Percentiles rank a stretch among this genome's conserved stretches.
These are phyloP conservation scores for Lindbergichthys nudifrons DNA, from an alignment of 2,797 vertebrate species.

Conservation along the genomic window DNA sequence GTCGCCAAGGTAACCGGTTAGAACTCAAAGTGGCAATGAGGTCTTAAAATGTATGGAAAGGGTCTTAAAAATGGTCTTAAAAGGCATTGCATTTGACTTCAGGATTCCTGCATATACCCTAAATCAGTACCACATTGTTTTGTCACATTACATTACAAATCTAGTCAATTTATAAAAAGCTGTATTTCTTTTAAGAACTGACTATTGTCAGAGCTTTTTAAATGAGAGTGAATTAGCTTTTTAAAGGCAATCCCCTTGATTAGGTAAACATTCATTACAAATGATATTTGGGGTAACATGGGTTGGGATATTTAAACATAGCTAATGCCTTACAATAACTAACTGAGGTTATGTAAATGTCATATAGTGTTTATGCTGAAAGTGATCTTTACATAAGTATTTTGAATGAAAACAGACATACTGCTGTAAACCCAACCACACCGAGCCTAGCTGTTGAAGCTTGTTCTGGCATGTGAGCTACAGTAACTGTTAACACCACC, in stretches of 20 bases:
- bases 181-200: not conserved
- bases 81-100: no score
- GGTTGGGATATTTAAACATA: slow-evolving; percentile 1
- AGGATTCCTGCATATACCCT: no score
- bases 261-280: slow-evolving; percentile 13
- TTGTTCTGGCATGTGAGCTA: slow-evolving; percentile 24
- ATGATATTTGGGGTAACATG: not conserved
- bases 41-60: no score
- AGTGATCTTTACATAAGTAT: slow-evolving; percentile 7
- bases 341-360: not conserved
- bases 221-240: not conserved
- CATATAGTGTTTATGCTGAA: slow-evolving; percentile 18
- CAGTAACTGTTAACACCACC: slow-evolving; percentile 17
- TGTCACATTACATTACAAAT: not conserved
- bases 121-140: not conserved
- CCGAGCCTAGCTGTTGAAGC: slow-evolving; percentile 14
- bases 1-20: no score
- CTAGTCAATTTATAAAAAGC: not conserved
- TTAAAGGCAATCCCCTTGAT: not conserved
- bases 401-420: slow-evolving; percentile 30
- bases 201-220: not conserved
- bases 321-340: not conserved
- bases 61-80: no score
- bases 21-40: no score
- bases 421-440: slow-evolving; percentile 17